Evolutionary conservation across 2,888 invertebrate genomes (phyloP).

Genomic region (Nasonovia ribisnigri): DNA sequence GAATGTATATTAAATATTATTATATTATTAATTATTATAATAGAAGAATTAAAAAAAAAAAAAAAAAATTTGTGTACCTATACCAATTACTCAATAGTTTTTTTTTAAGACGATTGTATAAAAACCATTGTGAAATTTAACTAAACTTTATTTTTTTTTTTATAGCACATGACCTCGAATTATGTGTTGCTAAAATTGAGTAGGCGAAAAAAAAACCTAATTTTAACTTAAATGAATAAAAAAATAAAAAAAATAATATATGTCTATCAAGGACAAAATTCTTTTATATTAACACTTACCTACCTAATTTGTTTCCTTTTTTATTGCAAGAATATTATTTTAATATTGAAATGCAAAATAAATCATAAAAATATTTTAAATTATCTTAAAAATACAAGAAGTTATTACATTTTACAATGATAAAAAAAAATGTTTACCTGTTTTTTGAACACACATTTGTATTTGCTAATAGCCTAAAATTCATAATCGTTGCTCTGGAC

Average conservation of each 20-base stretch:
- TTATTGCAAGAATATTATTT: neutral
- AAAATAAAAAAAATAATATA: neutral
- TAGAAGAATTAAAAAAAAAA: neutral
- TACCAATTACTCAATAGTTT: neutral
- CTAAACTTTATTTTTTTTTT: neutral
- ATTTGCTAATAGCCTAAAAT: neutral
- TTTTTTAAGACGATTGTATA: neutral
- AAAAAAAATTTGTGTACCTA: neutral
- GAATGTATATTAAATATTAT: too few relatives aligned
- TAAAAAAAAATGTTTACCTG: slow-evolving; percentile 64
- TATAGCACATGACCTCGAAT: neutral
- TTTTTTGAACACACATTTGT: slow-evolving; percentile 29
- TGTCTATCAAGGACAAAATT: neutral
- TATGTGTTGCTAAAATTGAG: neutral
- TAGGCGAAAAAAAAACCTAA: neutral
- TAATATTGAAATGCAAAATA: neutral
- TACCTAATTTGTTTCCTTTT: neutral
- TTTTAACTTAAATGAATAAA: neutral
- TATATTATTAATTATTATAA: too few relatives aligned
- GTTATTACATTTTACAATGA: neutral
- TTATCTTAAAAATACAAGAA: neutral
- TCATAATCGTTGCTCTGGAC: slow-evolving; percentile 38
- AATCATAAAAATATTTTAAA: neutral
- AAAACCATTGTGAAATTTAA: neutral
- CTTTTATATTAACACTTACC: neutral